Evolutionary conservation across 2,797 vertebrate genomes (phyloP).

Genomic region (Huso huso): DNA sequence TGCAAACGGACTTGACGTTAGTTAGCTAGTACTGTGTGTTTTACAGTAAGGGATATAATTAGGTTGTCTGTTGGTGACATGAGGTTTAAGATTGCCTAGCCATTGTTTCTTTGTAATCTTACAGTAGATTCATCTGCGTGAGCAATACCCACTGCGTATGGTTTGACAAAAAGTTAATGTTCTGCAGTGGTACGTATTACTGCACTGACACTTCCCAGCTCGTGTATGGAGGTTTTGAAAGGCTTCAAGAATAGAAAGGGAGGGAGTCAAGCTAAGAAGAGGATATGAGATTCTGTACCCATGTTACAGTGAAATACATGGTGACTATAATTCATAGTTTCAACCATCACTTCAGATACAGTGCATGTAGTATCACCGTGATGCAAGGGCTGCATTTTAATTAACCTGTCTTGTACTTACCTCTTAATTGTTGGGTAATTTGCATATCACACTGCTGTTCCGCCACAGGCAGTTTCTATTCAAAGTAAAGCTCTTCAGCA

Average conservation of each 20-base stretch:
- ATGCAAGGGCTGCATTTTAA: constrained; percentile 56
- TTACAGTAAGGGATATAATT: no score
- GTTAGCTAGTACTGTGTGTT: no score
- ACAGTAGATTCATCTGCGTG: background rate
- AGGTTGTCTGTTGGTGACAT: no score
- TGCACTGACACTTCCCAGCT: background rate
- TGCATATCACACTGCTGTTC: constrained; percentile 40
- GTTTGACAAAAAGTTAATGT: no score
- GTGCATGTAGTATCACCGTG: constrained; percentile 56
- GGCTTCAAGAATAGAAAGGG: background rate
- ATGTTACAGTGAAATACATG: constrained; percentile 17
- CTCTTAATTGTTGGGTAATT: constrained; percentile 53
- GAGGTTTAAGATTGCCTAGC: no score
- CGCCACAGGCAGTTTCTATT: background rate
- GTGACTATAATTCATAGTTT: constrained; percentile 33
- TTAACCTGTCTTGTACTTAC: constrained; percentile 57
- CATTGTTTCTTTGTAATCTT: no score
- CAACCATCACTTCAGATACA: constrained; percentile 28
- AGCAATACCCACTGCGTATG: background rate
- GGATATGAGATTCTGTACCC: no score
- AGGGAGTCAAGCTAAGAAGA: background rate
- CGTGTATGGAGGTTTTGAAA: no score
- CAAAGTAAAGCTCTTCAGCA: background rate
- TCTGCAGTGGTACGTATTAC: background rate
- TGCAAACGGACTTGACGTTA: no score